Percentiles rank a stretch among this genome's conserved stretches.
These are phyloP conservation scores for Apistogramma diplotaenia DNA, from an alignment of 2,113 vertebrate species.

Conservation along the genomic window DNA sequence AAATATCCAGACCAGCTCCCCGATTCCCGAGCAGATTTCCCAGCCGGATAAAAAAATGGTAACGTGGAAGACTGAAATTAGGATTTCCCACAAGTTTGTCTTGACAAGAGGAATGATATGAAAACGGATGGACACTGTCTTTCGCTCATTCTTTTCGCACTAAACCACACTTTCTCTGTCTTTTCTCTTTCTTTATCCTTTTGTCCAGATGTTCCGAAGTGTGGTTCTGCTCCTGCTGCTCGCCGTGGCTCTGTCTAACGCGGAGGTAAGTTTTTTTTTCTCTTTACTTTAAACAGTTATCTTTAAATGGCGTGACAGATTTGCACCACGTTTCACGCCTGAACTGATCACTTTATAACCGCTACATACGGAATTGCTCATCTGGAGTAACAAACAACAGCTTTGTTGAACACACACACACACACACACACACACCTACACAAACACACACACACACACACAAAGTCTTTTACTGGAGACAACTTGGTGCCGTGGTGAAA, in stretches of 20 bases:
- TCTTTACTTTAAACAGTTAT: not conserved
- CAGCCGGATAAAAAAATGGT: conserved; percentile 59
- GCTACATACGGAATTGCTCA: not conserved
- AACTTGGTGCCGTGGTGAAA: not conserved
- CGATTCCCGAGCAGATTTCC: not conserved
- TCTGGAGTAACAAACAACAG: not conserved
- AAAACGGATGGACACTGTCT: not conserved
- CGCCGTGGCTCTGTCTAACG: conserved; percentile 53
- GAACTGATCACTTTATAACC: not conserved
- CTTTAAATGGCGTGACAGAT: not conserved
- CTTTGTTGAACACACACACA: not conserved
- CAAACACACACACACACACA: no score
- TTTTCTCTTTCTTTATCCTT: not conserved
- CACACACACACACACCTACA: no score
- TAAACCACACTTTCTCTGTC: conserved; percentile 23
- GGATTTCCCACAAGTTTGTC: conserved; percentile 14
- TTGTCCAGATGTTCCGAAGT: conserved; percentile 76
- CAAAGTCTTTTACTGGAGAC: not conserved
- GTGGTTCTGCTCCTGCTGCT: conserved; percentile 68
- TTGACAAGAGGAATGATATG: not conserved
- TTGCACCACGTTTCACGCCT: not conserved
- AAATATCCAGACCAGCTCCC: conserved; percentile 11
- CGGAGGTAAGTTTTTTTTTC: conserved; percentile 71
- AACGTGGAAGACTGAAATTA: not conserved
- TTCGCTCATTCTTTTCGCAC: not conserved